Conservation (phyloP, 1,140 invertebrate genomes). For the Panulirus ornatus region DNA sequence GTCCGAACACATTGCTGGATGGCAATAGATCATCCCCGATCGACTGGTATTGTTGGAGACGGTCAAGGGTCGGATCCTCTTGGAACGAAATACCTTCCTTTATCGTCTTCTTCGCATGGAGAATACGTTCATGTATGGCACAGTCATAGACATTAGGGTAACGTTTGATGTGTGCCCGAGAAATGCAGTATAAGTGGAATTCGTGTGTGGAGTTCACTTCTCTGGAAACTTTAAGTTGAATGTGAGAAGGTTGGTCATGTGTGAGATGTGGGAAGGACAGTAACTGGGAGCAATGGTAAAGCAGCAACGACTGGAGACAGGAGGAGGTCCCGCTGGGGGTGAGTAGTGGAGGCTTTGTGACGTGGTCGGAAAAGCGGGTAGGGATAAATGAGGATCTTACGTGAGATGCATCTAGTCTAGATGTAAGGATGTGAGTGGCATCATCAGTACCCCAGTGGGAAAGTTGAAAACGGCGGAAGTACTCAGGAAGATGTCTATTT, state of each 20-base stretch:
- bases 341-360: background rate
- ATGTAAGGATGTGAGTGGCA: slow-evolving; percentile 6
- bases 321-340: background rate
- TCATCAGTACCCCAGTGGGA: background rate
- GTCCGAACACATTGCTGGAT: background rate
- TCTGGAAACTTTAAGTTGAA: background rate
- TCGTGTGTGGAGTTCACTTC: background rate
- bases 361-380: background rate
- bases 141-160: background rate
- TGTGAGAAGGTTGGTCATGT: slow-evolving; percentile 5
- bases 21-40: background rate
- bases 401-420: background rate
- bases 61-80: background rate
- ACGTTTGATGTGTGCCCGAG: background rate
- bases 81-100: background rate
- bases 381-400: slow-evolving; percentile 1
- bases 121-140: background rate
- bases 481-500: background rate
- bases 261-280: background rate
- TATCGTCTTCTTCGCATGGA: background rate
- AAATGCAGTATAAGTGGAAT: background rate
- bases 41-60: background rate
- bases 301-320: background rate
- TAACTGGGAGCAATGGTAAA: background rate
- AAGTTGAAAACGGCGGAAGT: background rate